These are phyloP conservation scores for Neofelis nebulosa DNA, from an alignment of 2,113 vertebrate genomes.

Conservation along the genomic window DNA sequence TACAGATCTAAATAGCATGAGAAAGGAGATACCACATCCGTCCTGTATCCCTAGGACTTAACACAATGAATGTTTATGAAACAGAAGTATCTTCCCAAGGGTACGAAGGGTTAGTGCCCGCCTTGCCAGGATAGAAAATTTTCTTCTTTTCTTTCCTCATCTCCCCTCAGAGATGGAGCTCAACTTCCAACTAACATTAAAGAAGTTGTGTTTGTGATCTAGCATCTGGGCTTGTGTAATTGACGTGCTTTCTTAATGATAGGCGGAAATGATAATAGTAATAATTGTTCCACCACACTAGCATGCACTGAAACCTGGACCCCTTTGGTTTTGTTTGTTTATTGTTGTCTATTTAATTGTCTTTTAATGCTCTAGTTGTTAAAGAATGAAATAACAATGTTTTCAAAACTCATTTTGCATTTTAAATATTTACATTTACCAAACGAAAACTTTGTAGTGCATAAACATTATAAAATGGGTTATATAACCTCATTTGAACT, in stretches of 20 bases:
- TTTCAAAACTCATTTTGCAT: not conserved
- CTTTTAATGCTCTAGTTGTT: not conserved
- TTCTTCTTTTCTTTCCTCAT: not conserved
- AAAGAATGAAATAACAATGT: not conserved
- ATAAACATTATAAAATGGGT: not conserved
- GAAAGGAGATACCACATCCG: not conserved
- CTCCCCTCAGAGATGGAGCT: not conserved
- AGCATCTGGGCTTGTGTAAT: not conserved
- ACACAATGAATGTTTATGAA: not conserved
- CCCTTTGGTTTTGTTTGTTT: not conserved
- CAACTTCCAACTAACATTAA: not conserved
- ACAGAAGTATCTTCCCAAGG: not conserved
- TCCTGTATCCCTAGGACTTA: not conserved
- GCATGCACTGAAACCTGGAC: not conserved
- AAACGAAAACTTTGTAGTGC: not conserved
- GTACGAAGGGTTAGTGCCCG: not conserved
- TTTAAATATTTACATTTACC: not conserved
- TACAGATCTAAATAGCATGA: not conserved
- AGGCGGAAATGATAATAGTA: not conserved
- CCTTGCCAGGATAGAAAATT: not conserved
- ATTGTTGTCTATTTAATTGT: not conserved
- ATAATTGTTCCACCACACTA: not conserved
- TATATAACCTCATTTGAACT: not conserved
- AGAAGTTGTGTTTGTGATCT: not conserved
- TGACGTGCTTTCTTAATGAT: not conserved